These are phyloP conservation scores for Megamerina dolium DNA, from an alignment of 2,888 invertebrate genomes.

Conservation along the genomic window DNA sequence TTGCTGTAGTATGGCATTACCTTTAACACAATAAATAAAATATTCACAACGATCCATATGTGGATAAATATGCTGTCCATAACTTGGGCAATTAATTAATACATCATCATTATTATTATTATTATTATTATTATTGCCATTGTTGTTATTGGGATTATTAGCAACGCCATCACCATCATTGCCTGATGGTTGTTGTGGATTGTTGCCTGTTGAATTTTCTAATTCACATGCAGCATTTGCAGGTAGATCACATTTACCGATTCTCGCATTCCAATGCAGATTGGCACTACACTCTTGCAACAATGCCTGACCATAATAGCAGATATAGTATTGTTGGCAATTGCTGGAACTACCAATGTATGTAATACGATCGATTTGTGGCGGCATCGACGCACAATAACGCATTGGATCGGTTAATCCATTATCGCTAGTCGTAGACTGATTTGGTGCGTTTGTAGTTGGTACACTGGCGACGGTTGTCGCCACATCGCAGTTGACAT, in stretches of 20 bases:
- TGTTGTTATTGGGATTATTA: not conserved
- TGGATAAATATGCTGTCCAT: constrained; percentile 42
- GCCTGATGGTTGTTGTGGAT: not conserved
- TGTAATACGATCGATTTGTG: constrained; percentile 26
- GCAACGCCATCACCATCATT: not conserved
- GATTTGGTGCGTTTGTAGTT: not conserved
- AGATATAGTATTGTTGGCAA: constrained; percentile 42
- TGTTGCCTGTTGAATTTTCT: not conserved
- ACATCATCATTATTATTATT: constrained; percentile 10
- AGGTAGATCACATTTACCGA: constrained; percentile 42
- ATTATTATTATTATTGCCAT: not conserved
- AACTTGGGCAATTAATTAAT: constrained; percentile 33
- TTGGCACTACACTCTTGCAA: constrained; percentile 38
- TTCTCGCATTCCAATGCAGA: constrained; percentile 42
- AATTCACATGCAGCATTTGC: constrained; percentile 34
- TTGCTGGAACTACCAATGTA: constrained; percentile 36
- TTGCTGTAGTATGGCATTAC: constrained; percentile 41
- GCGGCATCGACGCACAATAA: constrained; percentile 27
- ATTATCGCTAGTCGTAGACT: constrained; percentile 6
- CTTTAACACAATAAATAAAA: constrained; percentile 45
- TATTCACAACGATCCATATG: constrained; percentile 43
- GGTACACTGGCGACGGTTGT: not conserved
- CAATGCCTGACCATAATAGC: constrained; percentile 44
- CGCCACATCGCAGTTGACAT: constrained; percentile 28
- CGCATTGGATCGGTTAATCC: constrained; percentile 24